Evolutionary conservation across 2,888 invertebrate genomes (phyloP), one percentile per base, ranked within the genome.

Genomic region (Ctenicera cuprea): DNA sequence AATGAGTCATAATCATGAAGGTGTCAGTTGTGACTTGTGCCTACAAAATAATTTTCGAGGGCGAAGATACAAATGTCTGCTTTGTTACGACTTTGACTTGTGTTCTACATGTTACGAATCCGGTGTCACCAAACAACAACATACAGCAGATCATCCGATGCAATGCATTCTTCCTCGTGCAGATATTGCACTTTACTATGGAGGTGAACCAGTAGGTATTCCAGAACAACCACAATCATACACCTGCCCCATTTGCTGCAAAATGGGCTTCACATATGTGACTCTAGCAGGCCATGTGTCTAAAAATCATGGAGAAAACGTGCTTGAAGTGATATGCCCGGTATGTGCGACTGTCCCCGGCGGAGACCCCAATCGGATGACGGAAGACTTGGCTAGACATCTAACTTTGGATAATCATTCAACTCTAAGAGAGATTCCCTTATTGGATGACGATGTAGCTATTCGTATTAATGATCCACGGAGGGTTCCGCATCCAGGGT

Each of bases 11-110:
- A 12, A 52, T 26, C 52, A 52, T 26, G 52, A 52, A 50, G 67
- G 67, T 16, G 57, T 67, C 2, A 57, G 38, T 30, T 67, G 67
- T 5, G 67, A 67, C 18, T 38, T 57, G 12, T 67, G 67, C n/a
- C 30, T 37, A 8, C 37, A 67, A 33, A 12, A 18, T 18, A 57
- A 20, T n/a, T 67, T 67, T 11, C 33, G 43, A 9, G 67, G 67
- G 2, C 26, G 30, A 20, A 30, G 67, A 43, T 67, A 67, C 57
- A 67, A 67, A 43, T 67, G 67, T 41, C 43, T 67, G 57, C 12
- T 59, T 9, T 68, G 68, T 38, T 68, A 68, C 48, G 68, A 68
- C 14, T 68, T 41, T 16, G 68, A 68, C 12, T n/a, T 68, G 26
- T 68, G 68, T 37, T n/a, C 59, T 4, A 33, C 61, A 1, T 68